Evolutionary conservation across 2,888 invertebrate genomes (phyloP).

Genomic region (Tenthredo livida): DNA sequence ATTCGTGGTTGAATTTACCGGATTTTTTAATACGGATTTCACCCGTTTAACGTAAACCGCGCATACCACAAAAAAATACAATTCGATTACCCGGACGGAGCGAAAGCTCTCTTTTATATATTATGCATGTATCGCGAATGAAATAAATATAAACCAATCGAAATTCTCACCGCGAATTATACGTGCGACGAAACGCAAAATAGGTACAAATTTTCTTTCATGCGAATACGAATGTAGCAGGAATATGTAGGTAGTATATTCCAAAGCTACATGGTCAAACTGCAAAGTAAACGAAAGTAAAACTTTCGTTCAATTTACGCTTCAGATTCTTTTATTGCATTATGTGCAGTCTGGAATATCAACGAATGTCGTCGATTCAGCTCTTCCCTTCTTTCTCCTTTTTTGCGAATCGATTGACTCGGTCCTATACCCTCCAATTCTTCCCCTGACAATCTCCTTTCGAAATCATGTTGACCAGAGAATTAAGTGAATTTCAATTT

Average conservation of each 20-base stretch:
- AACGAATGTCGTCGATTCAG: not conserved
- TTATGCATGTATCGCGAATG: not conserved
- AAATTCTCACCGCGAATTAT: not conserved
- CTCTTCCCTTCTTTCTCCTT: not conserved
- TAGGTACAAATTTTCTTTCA: not conserved
- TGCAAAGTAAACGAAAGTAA: constrained; percentile 33
- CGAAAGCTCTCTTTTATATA: not conserved
- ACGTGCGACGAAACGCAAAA: not conserved
- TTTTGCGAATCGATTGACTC: not conserved
- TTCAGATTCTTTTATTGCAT: not conserved
- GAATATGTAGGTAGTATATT: not conserved
- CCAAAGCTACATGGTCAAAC: not conserved
- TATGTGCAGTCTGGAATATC: not conserved
- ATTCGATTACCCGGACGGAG: not conserved
- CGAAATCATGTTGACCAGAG: not conserved
- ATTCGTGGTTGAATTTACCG: not conserved
- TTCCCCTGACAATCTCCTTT: not conserved
- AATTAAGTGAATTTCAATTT: constrained; percentile 17
- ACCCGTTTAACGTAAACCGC: not conserved
- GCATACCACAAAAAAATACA: too few relatives aligned
- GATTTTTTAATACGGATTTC: not conserved
- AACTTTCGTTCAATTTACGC: not conserved
- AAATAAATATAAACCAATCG: not conserved
- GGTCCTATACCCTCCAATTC: not conserved
- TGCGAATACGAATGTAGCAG: not conserved